Conservation (phyloP, 1,140 invertebrate genomes). For the Drosophila repletoides region DNA sequence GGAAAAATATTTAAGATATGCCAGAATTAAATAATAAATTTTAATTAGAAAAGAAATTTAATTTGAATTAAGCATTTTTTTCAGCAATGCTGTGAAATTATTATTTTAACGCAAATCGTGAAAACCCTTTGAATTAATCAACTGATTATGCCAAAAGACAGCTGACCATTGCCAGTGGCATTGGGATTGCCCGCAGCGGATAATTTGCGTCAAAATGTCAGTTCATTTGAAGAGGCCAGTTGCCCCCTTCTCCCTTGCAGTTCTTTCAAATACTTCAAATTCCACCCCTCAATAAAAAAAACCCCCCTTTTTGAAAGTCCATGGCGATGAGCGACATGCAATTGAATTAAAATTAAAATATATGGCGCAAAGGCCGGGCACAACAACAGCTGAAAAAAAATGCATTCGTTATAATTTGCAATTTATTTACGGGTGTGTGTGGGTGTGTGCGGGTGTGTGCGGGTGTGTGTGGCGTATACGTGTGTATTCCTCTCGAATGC, state of each 20-base stretch:
- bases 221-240: conserved; percentile 65
- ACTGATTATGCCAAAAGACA: conserved; percentile 50
- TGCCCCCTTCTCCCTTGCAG: background rate
- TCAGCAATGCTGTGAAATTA: background rate
- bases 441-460: background rate
- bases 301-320: conserved; percentile 5
- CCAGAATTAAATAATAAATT: too few relatives aligned
- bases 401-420: conserved; percentile 61
- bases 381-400: conserved; percentile 10
- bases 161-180: conserved; percentile 23
- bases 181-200: conserved; percentile 52
- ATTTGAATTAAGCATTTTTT: background rate
- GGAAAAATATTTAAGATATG: too few relatives aligned
- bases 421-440: conserved; percentile 48
- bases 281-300: too few relatives aligned
- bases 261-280: too few relatives aligned
- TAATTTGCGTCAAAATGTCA: conserved; percentile 74
- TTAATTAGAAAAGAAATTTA: too few relatives aligned
- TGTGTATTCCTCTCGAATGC: too few relatives aligned
- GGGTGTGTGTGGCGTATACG: background rate
- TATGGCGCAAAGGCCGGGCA: conserved; percentile 37
- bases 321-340: conserved; percentile 54
- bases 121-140: conserved; percentile 50
- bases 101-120: conserved; percentile 8
- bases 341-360: conserved; percentile 78